Base-by-base conservation (phyloP, 2,797 vertebrate species). In the Atherinosoma microstoma region DNA sequence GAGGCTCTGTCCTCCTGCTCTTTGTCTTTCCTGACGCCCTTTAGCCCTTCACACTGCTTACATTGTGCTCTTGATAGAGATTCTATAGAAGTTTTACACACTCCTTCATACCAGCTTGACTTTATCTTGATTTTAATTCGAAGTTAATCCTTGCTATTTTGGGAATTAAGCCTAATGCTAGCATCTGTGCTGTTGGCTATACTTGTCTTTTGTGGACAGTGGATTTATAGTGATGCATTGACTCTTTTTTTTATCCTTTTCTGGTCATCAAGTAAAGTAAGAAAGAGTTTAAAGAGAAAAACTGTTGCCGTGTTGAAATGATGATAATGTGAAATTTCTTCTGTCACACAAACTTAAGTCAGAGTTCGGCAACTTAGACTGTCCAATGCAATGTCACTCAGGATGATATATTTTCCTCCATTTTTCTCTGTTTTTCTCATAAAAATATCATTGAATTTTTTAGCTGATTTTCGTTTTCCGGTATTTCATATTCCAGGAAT, bases 121-220 rank as follows among this genome's bases (percentile, higher is more conserved):
- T 89, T 84, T 85, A 92, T 88, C 87, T 91, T 87, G 70, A 89
- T 87, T 94, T 91, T 86, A 88, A 92, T 88, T 91, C 79, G 65
- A 68, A 84, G 85, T 86, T 93, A 93, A 95, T 94, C 91, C 87
- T 76, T 89, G 84, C 87, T 91, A 89, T 91, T 94, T 90, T 77
- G 70, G 76, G 90, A 91, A 87, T 84, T 89, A 92, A 91, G 85
- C 89, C 79, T 89, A 83, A 89, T 89, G 86, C 82, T 87, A 84
- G 87, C 87, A 86, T 91, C 90, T 92, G 90, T n/a, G 64, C 80
- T 79, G 82, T 89, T 85, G 84, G 78, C 82, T 89, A 32, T 79
- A 70, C 78, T 71, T 15, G 72, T 80, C 80, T 78, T 76, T 51
- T 75, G 69, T 85, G 75, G 73, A 78, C 71, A 73, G 70, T 84